Evolutionary conservation across 2,113 vertebrate species (phyloP).

Genomic region (Sarotherodon lohbergeri): DNA sequence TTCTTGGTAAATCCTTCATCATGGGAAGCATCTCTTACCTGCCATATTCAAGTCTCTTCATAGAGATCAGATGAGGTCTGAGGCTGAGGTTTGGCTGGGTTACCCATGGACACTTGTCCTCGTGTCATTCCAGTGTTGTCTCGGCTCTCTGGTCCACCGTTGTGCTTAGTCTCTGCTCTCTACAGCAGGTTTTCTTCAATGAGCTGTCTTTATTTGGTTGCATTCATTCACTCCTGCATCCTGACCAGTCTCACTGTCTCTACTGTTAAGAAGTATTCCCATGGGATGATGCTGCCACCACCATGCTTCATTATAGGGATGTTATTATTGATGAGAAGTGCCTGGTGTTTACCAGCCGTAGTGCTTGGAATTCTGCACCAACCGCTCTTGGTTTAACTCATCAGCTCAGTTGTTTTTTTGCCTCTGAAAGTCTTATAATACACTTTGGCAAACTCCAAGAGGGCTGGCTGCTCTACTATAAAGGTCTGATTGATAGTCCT

Average conservation of each 20-base stretch:
- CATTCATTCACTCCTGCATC: not conserved
- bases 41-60: not conserved
- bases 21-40: not conserved
- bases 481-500: not conserved
- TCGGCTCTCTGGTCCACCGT: not conserved
- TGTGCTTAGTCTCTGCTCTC: not conserved
- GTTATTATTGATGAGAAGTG: not conserved
- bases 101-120: not conserved
- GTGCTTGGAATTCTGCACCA: not conserved
- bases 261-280: not conserved
- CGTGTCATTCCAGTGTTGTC: not conserved
- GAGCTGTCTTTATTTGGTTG: not conserved
- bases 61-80: not conserved
- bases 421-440: not conserved
- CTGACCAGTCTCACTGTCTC: not conserved
- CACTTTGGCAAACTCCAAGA: not conserved
- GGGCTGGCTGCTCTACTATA: accelerated
- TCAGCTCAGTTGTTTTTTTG: not conserved
- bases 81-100: not conserved
- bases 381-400: not conserved
- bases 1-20: not conserved
- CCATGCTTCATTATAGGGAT: not conserved
- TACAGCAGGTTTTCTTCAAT: not conserved
- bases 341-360: not conserved
- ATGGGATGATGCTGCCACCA: not conserved